Conservation (phyloP, 2,113 vertebrate species). For the Sorex fumeus region DNA sequence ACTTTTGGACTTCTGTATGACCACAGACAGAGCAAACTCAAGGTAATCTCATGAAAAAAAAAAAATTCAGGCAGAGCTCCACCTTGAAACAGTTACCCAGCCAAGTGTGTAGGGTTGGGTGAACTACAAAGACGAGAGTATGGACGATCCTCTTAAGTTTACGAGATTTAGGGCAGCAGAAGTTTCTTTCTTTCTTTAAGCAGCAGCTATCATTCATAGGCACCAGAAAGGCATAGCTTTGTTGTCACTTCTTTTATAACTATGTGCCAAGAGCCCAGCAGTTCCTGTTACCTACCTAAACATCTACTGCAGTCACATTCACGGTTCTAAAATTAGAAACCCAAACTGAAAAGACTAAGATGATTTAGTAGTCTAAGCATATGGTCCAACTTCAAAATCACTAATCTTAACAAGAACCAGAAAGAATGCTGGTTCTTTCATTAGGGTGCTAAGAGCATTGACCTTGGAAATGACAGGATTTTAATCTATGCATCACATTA, state of each 20-base stretch:
- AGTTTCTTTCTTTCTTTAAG: too few relatives aligned
- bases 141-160: neutral
- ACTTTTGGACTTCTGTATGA: neutral
- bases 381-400: neutral
- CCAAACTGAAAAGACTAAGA: neutral
- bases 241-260: neutral
- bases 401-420: neutral
- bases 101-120: neutral
- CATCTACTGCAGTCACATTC: neutral
- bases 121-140: neutral
- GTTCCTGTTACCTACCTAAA: neutral
- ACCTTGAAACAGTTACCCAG: neutral
- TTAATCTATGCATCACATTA: neutral
- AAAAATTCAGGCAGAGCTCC: neutral
- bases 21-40: neutral
- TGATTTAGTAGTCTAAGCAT: neutral
- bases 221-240: too few relatives aligned
- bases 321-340: slow-evolving; percentile 40
- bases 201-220: too few relatives aligned
- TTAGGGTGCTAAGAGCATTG: neutral
- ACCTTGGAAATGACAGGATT: neutral
- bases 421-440: neutral
- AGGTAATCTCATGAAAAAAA: neutral
- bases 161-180: neutral
- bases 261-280: neutral